phyloP scores from a whole-genome alignment of 2,113 vertebrate species.

The Zosterops japonicus region DNA sequence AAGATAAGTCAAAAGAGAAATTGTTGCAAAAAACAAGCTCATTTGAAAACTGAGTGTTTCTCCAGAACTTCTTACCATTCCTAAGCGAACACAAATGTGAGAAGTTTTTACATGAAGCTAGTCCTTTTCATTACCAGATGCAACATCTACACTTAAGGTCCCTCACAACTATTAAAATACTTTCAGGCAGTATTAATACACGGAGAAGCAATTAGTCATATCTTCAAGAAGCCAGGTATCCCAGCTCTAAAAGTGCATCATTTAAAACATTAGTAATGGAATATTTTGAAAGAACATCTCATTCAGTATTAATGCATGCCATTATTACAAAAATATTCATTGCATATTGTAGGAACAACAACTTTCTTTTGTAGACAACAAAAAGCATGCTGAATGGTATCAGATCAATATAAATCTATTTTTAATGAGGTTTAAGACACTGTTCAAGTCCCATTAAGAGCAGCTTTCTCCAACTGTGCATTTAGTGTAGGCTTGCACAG shows the following conservation, averaged over 20 bases:
- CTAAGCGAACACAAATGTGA: constrained; percentile 35
- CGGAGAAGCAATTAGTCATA: constrained; percentile 28
- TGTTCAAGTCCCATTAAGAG: constrained; percentile 19
- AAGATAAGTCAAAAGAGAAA: constrained; percentile 29
- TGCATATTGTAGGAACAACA: constrained; percentile 30
- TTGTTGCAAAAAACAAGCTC: constrained; percentile 30
- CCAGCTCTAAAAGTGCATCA: constrained; percentile 35
- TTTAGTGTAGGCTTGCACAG: neutral
- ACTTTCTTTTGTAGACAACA: constrained; percentile 6
- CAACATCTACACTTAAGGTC: constrained; percentile 17
- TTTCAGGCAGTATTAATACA: constrained; percentile 45
- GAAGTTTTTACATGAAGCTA: neutral
- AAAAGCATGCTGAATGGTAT: constrained; percentile 39
- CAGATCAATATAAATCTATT: constrained; percentile 27
- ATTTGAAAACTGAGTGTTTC: constrained; percentile 20
- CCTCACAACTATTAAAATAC: constrained; percentile 27
- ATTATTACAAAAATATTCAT: constrained; percentile 54
- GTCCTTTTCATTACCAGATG: constrained; percentile 23
- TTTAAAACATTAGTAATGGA: constrained; percentile 36
- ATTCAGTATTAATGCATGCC: constrained; percentile 58
- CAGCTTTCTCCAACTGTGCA: constrained; percentile 9
- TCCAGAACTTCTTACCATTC: constrained; percentile 33
- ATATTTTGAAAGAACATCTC: constrained; percentile 34
- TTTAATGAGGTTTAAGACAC: constrained; percentile 25
- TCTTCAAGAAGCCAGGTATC: constrained; percentile 10